Conservation (phyloP, 2,113 vertebrate species). For the Chloebia gouldiae region DNA sequence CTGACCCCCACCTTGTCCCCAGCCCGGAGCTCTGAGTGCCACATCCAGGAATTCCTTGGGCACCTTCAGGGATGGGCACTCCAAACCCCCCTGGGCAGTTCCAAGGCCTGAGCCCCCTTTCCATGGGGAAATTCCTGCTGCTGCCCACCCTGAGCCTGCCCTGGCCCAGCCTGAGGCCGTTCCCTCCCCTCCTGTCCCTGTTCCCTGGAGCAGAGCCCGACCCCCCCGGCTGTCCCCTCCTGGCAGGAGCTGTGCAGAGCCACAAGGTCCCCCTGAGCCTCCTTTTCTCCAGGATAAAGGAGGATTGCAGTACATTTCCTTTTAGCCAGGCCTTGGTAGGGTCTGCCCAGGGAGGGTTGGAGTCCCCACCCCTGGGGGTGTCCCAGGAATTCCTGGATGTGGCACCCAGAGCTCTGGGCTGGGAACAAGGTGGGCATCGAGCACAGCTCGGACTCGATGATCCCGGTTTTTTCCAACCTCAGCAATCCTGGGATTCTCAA, state of each 20-base stretch:
- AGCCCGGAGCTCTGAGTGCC: not conserved
- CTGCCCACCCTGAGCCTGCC: not conserved
- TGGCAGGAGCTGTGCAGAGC: not conserved
- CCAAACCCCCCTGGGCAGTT: not conserved
- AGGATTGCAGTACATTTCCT: not conserved
- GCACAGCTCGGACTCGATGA: not conserved
- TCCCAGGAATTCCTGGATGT: not conserved
- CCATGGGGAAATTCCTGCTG: not conserved
- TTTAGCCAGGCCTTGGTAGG: not conserved
- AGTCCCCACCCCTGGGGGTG: fast-evolving
- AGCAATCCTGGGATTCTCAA: not conserved
- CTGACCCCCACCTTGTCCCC: fast-evolving
- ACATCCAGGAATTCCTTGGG: fast-evolving
- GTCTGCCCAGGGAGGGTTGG: not conserved
- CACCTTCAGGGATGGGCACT: not conserved
- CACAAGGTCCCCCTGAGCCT: not conserved
- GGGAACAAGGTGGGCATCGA: fast-evolving
- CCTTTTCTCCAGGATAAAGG: not conserved
- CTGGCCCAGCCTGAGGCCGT: not conserved
- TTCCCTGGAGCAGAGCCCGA: not conserved
- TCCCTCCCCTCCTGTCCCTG: not conserved
- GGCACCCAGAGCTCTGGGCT: not conserved
- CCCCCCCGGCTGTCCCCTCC: not conserved
- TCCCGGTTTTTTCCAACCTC: not conserved
- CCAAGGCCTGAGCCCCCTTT: not conserved